Evolutionary conservation across 2,888 invertebrate genomes (phyloP).

Genomic region (Ectemnius lituratus): DNA sequence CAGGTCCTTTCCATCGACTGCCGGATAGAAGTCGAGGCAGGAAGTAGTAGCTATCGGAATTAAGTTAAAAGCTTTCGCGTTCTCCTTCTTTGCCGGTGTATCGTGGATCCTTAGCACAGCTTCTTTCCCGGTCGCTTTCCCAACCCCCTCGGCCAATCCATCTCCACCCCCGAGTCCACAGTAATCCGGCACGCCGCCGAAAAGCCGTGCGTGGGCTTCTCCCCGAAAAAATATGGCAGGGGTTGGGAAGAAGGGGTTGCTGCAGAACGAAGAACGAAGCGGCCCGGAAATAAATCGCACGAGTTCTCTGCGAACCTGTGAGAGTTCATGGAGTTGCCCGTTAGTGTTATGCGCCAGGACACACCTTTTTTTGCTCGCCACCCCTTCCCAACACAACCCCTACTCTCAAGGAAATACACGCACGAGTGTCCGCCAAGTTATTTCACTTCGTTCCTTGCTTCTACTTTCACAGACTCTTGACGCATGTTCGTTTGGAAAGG

Average conservation of each 20-base stretch:
- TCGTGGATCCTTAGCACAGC: background rate
- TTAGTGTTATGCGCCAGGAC: conserved; percentile 36
- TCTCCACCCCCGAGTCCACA: background rate
- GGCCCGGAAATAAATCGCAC: conserved; percentile 44
- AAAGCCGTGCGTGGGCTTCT: conserved; percentile 18
- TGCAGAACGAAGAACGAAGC: conserved; percentile 19
- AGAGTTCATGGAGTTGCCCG: conserved; percentile 35
- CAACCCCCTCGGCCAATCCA: background rate
- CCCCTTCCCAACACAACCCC: background rate
- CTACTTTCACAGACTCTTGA: no score
- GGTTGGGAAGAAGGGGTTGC: conserved; percentile 17
- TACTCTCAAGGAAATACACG: no score
- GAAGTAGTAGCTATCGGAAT: conserved; percentile 35
- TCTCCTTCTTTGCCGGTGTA: background rate
- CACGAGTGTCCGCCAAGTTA: no score
- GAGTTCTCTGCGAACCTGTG: no score
- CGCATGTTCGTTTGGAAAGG: no score
- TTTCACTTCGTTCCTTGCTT: no score
- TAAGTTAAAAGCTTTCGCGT: conserved; percentile 48
- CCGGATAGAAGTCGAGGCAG: conserved; percentile 7
- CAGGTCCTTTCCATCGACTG: conserved; percentile 19
- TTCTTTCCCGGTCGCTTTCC: background rate
- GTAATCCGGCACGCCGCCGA: conserved; percentile 26
- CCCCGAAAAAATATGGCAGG: conserved; percentile 14
- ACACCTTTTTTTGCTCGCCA: conserved; percentile 11